phyloP scores from a whole-genome alignment of 2,113 vertebrate genomes.

The Heterotilapia buettikoferi region DNA sequence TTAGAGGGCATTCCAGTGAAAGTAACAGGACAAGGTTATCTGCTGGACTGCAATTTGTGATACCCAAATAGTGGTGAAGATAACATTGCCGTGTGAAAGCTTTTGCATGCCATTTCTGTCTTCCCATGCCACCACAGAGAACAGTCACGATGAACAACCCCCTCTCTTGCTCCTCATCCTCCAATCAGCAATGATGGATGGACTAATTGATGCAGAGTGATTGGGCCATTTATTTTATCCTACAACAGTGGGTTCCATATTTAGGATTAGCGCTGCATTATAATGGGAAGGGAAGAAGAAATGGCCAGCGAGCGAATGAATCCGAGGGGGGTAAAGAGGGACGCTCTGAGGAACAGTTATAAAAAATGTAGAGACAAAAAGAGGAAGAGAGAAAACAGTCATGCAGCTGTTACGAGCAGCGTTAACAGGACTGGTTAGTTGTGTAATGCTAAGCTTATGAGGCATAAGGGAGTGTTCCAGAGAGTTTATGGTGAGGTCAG shows the following conservation, averaged over 20 bases:
- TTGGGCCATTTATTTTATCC: constrained; percentile 66
- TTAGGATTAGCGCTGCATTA: constrained; percentile 45
- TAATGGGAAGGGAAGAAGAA: constrained; percentile 32
- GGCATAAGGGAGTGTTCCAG: constrained; percentile 10
- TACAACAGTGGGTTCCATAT: constrained; percentile 62
- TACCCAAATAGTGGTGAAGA: constrained; percentile 13
- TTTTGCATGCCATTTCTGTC: constrained; percentile 2
- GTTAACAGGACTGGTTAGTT: constrained; percentile 4
- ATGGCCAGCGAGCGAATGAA: background rate
- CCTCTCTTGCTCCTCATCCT: background rate
- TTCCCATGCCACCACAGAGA: constrained; percentile 10
- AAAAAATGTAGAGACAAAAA: background rate
- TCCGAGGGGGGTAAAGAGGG: background rate
- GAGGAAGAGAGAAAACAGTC: background rate
- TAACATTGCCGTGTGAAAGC: constrained; percentile 17
- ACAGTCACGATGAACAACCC: background rate
- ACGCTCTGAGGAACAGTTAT: background rate
- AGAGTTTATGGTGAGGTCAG: constrained; percentile 33
- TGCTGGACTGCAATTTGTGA: background rate
- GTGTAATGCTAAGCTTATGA: constrained; percentile 23
- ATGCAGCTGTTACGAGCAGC: background rate
- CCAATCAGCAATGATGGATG: constrained; percentile 70
- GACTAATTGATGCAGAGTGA: constrained; percentile 73
- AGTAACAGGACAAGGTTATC: constrained; percentile 42
- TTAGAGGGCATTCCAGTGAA: constrained; percentile 13